Evolutionary conservation across 2,888 invertebrate species (phyloP).

Genomic region (Autographa gamma): DNA sequence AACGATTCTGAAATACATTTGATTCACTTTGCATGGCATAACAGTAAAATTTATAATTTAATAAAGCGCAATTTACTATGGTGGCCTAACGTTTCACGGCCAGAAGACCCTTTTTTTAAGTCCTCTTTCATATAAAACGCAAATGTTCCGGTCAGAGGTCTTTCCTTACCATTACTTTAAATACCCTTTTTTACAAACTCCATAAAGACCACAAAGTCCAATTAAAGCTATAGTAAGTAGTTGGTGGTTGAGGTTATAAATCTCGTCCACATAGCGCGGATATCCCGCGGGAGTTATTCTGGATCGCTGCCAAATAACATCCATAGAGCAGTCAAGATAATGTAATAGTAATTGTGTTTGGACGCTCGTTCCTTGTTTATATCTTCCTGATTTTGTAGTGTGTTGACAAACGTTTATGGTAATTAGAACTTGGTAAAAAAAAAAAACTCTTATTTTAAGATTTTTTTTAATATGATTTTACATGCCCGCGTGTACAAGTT

Average conservation of each 20-base stretch:
- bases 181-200: background rate
- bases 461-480: too few species aligned
- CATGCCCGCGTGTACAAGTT: too few species aligned
- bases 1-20: too few species aligned
- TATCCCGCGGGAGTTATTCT: background rate
- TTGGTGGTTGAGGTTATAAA: conserved; percentile 7
- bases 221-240: conserved; percentile 26
- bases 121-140: too few species aligned
- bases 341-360: conserved; percentile 1
- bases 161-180: too few species aligned
- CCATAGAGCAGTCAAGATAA: background rate
- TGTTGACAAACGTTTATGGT: background rate
- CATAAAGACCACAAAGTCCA: conserved; percentile 23
- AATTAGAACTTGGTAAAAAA: background rate
- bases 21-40: too few species aligned
- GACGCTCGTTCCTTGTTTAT: background rate
- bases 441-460: too few species aligned
- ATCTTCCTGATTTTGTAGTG: background rate
- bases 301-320: background rate
- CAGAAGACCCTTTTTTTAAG: too few species aligned
- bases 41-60: too few species aligned
- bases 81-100: too few species aligned
- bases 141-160: too few species aligned
- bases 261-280: conserved; percentile 56
- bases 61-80: too few species aligned